Conservation (phyloP, 2,797 vertebrate genomes). For the Oreortyx pictus region DNA sequence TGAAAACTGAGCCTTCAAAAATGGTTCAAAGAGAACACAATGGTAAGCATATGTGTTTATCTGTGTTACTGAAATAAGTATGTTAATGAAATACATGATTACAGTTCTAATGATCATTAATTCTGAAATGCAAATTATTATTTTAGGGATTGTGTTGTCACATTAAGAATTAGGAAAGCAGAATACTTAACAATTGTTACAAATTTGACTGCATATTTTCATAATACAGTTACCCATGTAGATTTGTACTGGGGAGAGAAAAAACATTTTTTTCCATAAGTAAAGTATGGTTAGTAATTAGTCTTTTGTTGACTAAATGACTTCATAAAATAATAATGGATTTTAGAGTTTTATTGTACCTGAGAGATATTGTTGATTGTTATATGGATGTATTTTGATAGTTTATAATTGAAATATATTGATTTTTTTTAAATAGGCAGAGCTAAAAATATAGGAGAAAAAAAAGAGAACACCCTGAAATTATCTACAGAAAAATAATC, state of each 20-base stretch:
- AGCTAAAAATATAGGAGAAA: not conserved
- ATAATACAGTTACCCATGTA: not conserved
- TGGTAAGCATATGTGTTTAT: not conserved
- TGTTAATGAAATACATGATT: not conserved
- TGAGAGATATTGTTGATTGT: not conserved
- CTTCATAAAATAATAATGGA: not conserved
- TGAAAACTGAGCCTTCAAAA: not conserved
- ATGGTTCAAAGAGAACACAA: not conserved
- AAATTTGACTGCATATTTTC: not conserved
- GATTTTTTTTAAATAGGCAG: not conserved
- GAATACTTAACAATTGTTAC: not conserved
- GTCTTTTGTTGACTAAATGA: not conserved
- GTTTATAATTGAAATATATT: not conserved
- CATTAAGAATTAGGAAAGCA: not conserved
- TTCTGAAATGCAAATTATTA: not conserved
- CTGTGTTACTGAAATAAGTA: not conserved
- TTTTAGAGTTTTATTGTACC: not conserved
- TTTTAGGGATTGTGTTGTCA: not conserved
- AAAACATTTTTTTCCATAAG: fast-evolving
- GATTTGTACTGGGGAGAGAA: not conserved
- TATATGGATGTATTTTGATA: not conserved
- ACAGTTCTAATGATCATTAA: not conserved
- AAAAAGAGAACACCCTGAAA: not conserved
- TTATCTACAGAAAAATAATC: not conserved
- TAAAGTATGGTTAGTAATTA: not conserved